A percentile compares a stretch with the other conserved stretches of the same genome.
Conservation (phyloP, 2,888 invertebrate species). For the Steinernema hermaphroditum region DNA sequence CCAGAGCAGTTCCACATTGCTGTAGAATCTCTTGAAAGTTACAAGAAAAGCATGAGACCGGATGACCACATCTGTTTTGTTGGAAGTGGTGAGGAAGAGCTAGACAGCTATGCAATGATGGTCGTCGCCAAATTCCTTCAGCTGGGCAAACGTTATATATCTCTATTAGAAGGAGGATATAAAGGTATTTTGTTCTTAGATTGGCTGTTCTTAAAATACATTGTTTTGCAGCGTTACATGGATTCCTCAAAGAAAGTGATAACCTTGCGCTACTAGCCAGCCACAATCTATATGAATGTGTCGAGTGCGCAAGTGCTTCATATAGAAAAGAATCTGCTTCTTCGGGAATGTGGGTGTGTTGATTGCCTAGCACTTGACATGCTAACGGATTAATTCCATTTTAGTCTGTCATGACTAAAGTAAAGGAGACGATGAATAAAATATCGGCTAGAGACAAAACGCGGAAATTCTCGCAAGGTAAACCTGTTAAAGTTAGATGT, state of each 20-base stretch:
- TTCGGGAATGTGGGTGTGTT: conserved; percentile 41
- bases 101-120: conserved; percentile 73
- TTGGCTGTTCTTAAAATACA: background rate
- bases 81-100: conserved; percentile 86
- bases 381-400: background rate
- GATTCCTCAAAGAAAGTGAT: conserved; percentile 77
- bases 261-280: conserved; percentile 81
- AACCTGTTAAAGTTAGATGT: background rate
- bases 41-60: conserved; percentile 76
- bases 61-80: conserved; percentile 76
- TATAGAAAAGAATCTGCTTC: conserved; percentile 29
- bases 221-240: conserved; percentile 67
- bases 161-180: conserved; percentile 88
- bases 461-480: background rate
- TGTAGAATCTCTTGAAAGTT: conserved; percentile 86
- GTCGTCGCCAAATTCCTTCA: conserved; percentile 95
- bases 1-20: conserved; percentile 91
- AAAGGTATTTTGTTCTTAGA: conserved; percentile 68
- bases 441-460: background rate
- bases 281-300: conserved; percentile 79
- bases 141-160: conserved; percentile 87
- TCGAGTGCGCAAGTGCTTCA: conserved; percentile 73
- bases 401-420: conserved; percentile 16
- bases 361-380: background rate
- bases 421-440: background rate